These are phyloP conservation scores for Lethocerus indicus DNA, from an alignment of 1,140 invertebrate genomes.

Conservation along the genomic window DNA sequence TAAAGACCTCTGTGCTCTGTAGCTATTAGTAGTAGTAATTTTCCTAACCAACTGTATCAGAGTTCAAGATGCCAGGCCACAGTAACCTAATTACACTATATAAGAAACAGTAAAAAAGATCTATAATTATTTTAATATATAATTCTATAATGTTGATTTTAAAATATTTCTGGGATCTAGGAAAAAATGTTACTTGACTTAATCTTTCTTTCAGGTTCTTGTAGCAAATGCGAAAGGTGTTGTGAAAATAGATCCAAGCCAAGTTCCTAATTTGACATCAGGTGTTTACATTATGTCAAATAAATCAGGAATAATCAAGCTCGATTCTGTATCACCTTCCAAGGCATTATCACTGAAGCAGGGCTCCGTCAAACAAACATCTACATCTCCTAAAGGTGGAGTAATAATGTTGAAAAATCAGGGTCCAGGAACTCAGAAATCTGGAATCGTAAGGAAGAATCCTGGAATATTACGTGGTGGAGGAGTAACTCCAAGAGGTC, in stretches of 20 bases:
- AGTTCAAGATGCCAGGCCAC: too few species aligned
- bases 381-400: background rate
- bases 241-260: conserved; percentile 52
- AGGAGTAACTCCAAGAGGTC: conserved; percentile 4
- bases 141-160: background rate
- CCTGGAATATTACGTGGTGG: background rate
- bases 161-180: background rate
- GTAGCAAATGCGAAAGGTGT: conserved; percentile 52
- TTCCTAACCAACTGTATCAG: too few species aligned
- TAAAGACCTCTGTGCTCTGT: too few species aligned
- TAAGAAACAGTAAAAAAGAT: background rate
- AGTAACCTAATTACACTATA: too few species aligned
- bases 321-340: conserved; percentile 16
- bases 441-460: conserved; percentile 9
- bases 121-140: background rate
- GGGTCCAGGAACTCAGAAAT: conserved; percentile 1
- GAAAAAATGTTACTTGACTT: background rate
- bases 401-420: conserved; percentile 5
- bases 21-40: too few species aligned
- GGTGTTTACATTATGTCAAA: conserved; percentile 43
- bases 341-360: conserved; percentile 13
- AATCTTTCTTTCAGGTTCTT: conserved; percentile 21
- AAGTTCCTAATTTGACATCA: conserved; percentile 43
- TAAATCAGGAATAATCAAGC: conserved; percentile 29
- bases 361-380: conserved; percentile 4